Conservation (phyloP, 2,888 invertebrate genomes). For the Coleophora deauratella region DNA sequence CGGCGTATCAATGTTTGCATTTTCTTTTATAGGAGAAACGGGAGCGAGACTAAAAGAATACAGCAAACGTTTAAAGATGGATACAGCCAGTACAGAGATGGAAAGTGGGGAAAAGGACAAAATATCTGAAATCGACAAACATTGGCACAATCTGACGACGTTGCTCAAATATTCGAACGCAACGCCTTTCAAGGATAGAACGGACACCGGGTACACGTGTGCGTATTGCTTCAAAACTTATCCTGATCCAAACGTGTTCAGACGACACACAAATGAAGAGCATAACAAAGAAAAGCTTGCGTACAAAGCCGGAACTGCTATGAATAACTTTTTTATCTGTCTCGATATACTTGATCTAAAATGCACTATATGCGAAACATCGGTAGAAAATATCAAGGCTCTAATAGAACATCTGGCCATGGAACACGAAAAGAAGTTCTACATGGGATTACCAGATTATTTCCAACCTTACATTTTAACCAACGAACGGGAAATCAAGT, state of each 20-base stretch:
- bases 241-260: constrained; percentile 42
- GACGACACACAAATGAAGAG: constrained; percentile 45
- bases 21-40: constrained; percentile 68
- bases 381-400: constrained; percentile 36
- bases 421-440: constrained; percentile 52
- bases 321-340: constrained; percentile 58
- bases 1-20: constrained; percentile 55
- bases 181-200: constrained; percentile 60
- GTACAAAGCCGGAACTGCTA: constrained; percentile 52
- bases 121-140: constrained; percentile 56
- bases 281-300: constrained; percentile 52
- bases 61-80: constrained; percentile 41
- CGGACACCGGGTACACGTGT: constrained; percentile 59
- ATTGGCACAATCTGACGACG: constrained; percentile 59
- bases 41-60: constrained; percentile 38
- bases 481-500: constrained; percentile 48
- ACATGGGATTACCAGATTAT: constrained; percentile 49
- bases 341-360: constrained; percentile 57
- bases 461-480: constrained; percentile 53
- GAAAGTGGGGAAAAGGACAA: constrained; percentile 34
- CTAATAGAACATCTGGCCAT: constrained; percentile 48
- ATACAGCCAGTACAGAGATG: constrained; percentile 24
- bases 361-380: constrained; percentile 48
- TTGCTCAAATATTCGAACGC: constrained; percentile 55
- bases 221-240: constrained; percentile 60